Base-by-base conservation (phyloP, 2,888 invertebrate species). In the Cenopis cana region DNA sequence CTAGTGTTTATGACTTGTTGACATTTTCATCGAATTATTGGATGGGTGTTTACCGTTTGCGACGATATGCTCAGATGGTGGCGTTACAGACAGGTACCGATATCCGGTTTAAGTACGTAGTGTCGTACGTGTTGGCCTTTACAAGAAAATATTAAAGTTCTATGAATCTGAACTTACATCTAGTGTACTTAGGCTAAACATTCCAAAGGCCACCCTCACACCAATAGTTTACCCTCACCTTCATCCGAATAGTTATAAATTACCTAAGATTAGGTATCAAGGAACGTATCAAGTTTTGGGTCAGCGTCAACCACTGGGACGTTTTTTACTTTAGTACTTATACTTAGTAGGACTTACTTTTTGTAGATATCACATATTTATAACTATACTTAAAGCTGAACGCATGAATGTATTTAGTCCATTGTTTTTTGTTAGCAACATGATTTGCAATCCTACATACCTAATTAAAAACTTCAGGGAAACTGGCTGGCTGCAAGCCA, bases 401-500 rank as follows among this genome's bases (percentile, higher is more conserved):
- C 41, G 14, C 38, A 10, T 9, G 9, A 10, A 38, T 9, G 14
- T 41, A 41, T 41, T 41, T 14, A 41, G 3, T 14, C 41, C 41
- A 41, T 14, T 41, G 41, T 12, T 41, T 41, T 41, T 41, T 14
- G 14, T 12, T 49, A n/a, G n/a, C n/a, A n/a, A n/a, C n/a, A n/a
- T n/a, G n/a, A 49, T n/a, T 10, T 49, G 11, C 2, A 41, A 41
- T 54, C 24, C 38, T 54, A 24, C 12, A 54, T 46, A 60, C 41
- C 60, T 18, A 54, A 8, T n/a, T 8, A 46, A 46, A 55, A 50
- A 59, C 29, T 72, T 70, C 72, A 55, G 59, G 54, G 74, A 70
- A 70, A 59, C 24, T 54, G 12, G 41, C 74, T 76, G 75, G 75
- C 75, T 59, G 61, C 17, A 52, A 76, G 85, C 83, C 84, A 81